Evolutionary conservation across 2,113 vertebrate genomes (phyloP).

Genomic region (Brienomyrus longianalis): DNA sequence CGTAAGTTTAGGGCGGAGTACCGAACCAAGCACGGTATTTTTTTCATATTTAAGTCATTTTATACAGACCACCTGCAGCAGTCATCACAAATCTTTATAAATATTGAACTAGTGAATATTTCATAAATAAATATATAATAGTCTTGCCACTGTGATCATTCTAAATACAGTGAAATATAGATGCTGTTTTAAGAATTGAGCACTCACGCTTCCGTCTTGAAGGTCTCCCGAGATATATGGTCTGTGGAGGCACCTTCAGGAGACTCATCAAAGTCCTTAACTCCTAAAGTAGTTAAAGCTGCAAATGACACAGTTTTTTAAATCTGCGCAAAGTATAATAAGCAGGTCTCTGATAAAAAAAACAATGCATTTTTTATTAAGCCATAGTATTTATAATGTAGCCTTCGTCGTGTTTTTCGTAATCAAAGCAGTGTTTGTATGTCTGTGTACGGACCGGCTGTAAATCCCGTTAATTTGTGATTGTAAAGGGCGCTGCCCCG

Average conservation of each 20-base stretch:
- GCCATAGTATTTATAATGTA: not conserved
- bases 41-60: not conserved
- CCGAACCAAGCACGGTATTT: not conserved
- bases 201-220: slow-evolving; percentile 60
- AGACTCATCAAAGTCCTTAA: slow-evolving; percentile 48
- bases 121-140: not conserved
- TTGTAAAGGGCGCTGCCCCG: not conserved
- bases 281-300: slow-evolving; percentile 58
- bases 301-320: not conserved
- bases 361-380: not conserved
- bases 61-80: not conserved
- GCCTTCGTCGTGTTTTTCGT: not conserved
- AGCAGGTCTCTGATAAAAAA: not conserved
- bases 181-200: not conserved
- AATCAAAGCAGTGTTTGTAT: not conserved
- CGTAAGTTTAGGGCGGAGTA: not conserved
- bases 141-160: not conserved
- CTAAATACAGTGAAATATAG: not conserved
- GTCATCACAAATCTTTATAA: not conserved
- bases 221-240: slow-evolving; percentile 54
- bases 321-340: not conserved
- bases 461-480: not conserved
- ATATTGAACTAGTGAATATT: not conserved
- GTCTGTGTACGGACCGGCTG: not conserved
- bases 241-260: slow-evolving; percentile 50